Base-by-base conservation (phyloP, 2,797 vertebrate species). In the Enteromius unitaeniatus region DNA sequence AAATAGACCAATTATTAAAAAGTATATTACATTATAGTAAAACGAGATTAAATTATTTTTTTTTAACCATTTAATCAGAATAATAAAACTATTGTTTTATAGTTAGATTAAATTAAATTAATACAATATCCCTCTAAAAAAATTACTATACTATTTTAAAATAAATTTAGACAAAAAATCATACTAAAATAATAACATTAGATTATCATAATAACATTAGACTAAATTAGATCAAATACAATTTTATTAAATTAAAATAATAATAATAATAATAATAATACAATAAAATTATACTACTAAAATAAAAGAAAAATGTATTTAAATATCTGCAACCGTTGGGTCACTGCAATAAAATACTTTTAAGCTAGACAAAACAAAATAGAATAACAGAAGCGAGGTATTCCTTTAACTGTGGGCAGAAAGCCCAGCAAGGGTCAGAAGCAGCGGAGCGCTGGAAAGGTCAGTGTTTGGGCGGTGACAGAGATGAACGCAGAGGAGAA, bases 391-490 rank as follows among this genome's bases (percentile, higher is more conserved):
- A 31, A 64, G 6, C 3, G 26, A 64, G 28, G 2, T 31, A 31
- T 64, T 64, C 26, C 60, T 60, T 26, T 14, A 6, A 14, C 4
- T 15, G 26, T 26, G 68, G n/a, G 60, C 78, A 53, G 37, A 60
- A 14, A 26, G 49, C 49, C 51, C 49, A 51, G 17, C 49, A 2
- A 9, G 72, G 85, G 81, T 78, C 84, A 84, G 68, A 78, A 19
- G 40, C 73, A 75, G 80, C 76, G 70, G 81, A 65, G 68, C 26
- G 76, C 68, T 69, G 65, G 75, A 93, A 93, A 93, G 93, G 92
- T 93, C 90, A 81, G 62, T 8, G 89, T 90, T 89, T 91, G 90
- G 81, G 72, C 88, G 87, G 55, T 90, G 94, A 93, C 94, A 93
- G 91, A 94, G 94, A 95, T 92, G 91, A 91, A 94, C 90, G 86